phyloP scores from a whole-genome alignment of 1,140 invertebrate genomes.

The Nebria ingens region DNA sequence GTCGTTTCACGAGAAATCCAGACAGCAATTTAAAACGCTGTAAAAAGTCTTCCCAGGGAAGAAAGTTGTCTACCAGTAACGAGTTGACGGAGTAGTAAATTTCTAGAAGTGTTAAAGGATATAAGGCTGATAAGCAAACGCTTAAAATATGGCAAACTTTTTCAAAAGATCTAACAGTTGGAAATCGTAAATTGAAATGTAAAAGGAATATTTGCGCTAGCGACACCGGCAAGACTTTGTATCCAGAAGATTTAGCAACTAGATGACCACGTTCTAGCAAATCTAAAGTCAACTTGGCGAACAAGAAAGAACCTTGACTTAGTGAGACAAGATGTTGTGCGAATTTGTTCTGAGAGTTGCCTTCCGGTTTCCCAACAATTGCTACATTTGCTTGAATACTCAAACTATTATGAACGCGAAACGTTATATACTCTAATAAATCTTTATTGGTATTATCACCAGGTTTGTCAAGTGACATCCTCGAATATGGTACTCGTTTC shows the following conservation, averaged over 20 bases:
- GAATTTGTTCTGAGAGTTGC: constrained; percentile 62
- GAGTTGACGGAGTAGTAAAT: constrained; percentile 92
- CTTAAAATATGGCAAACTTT: constrained; percentile 78
- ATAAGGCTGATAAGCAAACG: constrained; percentile 80
- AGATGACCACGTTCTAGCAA: constrained; percentile 86
- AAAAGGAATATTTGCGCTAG: constrained; percentile 86
- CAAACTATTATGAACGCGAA: constrained; percentile 64
- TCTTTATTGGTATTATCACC: constrained; percentile 64
- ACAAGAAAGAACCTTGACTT: constrained; percentile 83
- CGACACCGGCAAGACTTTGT: constrained; percentile 86
- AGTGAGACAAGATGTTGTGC: constrained; percentile 72
- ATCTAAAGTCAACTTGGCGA: constrained; percentile 86
- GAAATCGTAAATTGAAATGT: constrained; percentile 88
- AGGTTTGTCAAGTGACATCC: constrained; percentile 56
- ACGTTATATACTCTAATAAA: constrained; percentile 75
- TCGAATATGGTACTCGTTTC: constrained; percentile 70
- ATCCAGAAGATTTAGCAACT: constrained; percentile 84
- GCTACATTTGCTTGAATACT: constrained; percentile 75
- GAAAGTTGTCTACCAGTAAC: constrained; percentile 57
- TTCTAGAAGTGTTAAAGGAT: constrained; percentile 81
- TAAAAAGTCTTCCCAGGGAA: constrained; percentile 85
- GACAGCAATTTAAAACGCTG: constrained; percentile 72
- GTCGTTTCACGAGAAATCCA: constrained; percentile 76
- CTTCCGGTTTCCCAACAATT: constrained; percentile 54
- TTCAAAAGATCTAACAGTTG: constrained; percentile 80